A percentile compares a stretch with the other conserved stretches of the same genome.
phyloP scores from a whole-genome alignment of 2,113 vertebrate genomes.

The crab-eating macaque (Macaca fascicularis) region DNA sequence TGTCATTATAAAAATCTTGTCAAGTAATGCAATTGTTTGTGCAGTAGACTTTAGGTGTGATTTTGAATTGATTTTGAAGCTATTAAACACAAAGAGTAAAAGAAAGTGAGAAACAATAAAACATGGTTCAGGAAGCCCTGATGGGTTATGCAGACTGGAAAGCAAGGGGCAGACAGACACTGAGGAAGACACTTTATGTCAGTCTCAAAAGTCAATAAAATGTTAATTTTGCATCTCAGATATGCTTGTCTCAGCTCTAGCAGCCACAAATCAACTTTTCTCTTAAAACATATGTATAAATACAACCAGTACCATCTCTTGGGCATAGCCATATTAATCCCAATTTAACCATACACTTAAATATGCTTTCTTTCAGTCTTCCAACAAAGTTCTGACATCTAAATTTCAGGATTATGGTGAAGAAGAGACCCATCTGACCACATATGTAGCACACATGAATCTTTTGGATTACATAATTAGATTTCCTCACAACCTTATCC shows the following conservation, averaged over 20 bases:
- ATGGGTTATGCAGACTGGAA: background rate
- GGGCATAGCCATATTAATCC: background rate
- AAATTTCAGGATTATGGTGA: background rate
- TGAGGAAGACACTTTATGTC: background rate
- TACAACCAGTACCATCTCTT: background rate
- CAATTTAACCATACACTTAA: background rate
- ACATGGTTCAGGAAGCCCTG: background rate
- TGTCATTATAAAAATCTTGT: background rate
- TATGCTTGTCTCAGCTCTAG: background rate
- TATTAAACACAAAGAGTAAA: background rate
- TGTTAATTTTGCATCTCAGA: background rate
- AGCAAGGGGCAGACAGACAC: background rate
- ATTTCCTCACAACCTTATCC: background rate
- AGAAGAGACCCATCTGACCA: background rate
- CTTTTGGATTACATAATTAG: background rate
- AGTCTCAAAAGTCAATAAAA: constrained; percentile 26
- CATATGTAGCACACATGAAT: background rate
- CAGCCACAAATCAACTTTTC: background rate
- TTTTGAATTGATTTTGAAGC: background rate
- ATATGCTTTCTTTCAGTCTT: background rate
- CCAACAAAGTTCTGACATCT: background rate
- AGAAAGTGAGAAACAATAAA: background rate
- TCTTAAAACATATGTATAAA: background rate
- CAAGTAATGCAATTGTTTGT: background rate
- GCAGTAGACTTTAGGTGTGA: background rate